Conservation (phyloP, 1,140 invertebrate genomes). For the Meloidogyne exigua region DNA sequence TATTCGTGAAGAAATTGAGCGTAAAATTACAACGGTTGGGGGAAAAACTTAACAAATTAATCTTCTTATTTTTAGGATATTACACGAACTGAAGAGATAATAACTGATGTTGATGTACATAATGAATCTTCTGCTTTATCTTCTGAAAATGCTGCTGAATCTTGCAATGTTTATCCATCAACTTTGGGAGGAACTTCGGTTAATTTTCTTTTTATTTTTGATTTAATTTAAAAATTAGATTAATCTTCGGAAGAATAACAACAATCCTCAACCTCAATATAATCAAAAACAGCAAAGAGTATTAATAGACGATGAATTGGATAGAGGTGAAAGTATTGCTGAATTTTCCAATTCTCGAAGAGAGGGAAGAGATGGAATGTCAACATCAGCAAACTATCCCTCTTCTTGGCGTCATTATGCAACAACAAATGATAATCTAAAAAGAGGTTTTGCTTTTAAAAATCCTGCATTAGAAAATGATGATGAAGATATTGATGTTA, state of each 20-base stretch:
- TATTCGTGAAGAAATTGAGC: conserved; percentile 62
- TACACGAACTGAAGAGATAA: conserved; percentile 25
- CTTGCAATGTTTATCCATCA: conserved; percentile 32
- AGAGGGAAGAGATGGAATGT: conserved; percentile 16
- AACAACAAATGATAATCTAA: conserved; percentile 2
- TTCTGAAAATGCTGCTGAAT: not conserved
- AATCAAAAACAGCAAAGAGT: not conserved
- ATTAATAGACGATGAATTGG: conserved; percentile 46
- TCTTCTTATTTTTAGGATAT: conserved; percentile 5
- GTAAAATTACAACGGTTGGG: conserved; percentile 53
- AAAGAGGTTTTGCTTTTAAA: not conserved
- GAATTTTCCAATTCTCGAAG: conserved; percentile 59
- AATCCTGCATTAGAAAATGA: not conserved
- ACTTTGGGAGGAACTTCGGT: conserved; percentile 23
- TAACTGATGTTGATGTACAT: conserved; percentile 40
- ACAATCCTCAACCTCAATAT: not conserved
- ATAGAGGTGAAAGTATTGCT: conserved; percentile 61
- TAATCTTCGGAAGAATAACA: conserved; percentile 26
- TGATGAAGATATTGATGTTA: not conserved
- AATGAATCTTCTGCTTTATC: conserved; percentile 38
- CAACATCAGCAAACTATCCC: conserved; percentile 25
- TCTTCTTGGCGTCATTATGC: not conserved
- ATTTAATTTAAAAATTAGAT: not conserved
- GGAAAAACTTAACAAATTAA: not conserved
- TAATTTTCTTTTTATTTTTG: not conserved